Base-by-base conservation (phyloP, 2,888 invertebrate species). In the Mongoloraphidia duomilia region DNA sequence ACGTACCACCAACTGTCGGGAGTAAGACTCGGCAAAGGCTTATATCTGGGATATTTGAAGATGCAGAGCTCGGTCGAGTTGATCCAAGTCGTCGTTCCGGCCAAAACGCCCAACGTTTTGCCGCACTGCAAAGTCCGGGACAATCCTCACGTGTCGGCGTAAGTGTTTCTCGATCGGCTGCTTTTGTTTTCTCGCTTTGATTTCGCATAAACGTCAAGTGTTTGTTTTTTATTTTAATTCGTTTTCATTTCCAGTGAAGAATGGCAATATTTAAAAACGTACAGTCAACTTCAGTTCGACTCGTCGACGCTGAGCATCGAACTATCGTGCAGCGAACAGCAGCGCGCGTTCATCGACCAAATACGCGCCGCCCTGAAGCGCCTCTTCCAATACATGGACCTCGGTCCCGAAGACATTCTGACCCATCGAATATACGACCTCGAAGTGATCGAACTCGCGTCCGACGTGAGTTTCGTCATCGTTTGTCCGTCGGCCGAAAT, bases 111-210 rank as follows among this genome's bases (percentile, higher is more conserved):
- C 5, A 97, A 95, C 65, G 89, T 95, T 57, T 77, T 97, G 55
- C 97, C 97, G 1, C 90, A 94, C 65, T 87, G 86, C 54, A 88
- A 91, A 65, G 82, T 97, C 37, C 73, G 97, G 52, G 90, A 93
- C 57, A 96, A 96, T 70, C 88, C 95, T 1, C 95, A 96, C 64
- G 90, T 98, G 0, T 94, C 94, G 11, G 87, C 87, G 90, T 90
- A 69, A 78, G 84, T 76, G 57, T 50, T 17, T 37, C 38, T 46
- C 48, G 13, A 37, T 42, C n/a, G n/a, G n/a, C 39, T 5, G 34
- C 11, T 45, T 35, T 38, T 9, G 41, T 36, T 34, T 12, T 35
- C 34, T 8, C 49, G 33, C 37, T 49, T 49, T 46, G n/a, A n/a
- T 48, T 37, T 2, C 13, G 11, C 41, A 9, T 1, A 39, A 5